Conservation (phyloP, 2,797 vertebrate genomes). For the Acestrorhynchus altus region DNA sequence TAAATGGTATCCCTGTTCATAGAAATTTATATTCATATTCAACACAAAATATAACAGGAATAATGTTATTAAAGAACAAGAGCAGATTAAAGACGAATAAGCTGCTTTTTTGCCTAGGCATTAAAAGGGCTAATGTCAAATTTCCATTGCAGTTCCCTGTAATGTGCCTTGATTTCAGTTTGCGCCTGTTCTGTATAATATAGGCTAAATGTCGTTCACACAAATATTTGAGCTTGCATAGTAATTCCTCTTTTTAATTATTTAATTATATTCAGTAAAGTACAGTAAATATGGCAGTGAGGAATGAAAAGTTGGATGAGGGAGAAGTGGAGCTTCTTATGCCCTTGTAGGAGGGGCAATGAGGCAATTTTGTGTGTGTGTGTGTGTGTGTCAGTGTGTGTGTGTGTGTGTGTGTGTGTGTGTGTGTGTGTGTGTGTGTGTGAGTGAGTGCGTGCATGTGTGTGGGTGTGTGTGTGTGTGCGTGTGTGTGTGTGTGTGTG, state of each 20-base stretch:
- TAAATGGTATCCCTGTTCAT: too few species aligned
- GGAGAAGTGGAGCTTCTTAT: background rate
- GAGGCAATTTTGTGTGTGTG: too few species aligned
- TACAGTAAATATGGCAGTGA: constrained; percentile 1
- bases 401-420: constrained; percentile 34
- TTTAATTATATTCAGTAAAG: background rate
- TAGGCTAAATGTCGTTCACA: background rate
- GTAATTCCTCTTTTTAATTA: background rate
- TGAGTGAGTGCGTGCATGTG: constrained; percentile 23
- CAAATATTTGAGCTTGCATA: background rate
- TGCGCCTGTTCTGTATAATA: background rate
- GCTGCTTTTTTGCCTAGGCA: background rate
- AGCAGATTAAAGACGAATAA: background rate
- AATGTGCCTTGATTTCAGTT: background rate
- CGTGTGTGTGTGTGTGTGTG: constrained; percentile 25
- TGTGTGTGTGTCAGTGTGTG: constrained; percentile 1
- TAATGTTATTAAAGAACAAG: background rate
- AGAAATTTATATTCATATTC: too few species aligned
- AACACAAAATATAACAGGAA: background rate
- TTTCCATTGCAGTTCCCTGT: background rate
- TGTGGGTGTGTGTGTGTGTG: constrained; percentile 21
- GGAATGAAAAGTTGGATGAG: background rate
- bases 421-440: constrained; percentile 12
- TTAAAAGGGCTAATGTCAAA: background rate
- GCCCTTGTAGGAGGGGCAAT: constrained; percentile 36